Percentiles rank a stretch among this genome's conserved stretches.
phyloP scores from a whole-genome alignment of 2,888 invertebrate species.

The Lepidochrysops patricia region DNA sequence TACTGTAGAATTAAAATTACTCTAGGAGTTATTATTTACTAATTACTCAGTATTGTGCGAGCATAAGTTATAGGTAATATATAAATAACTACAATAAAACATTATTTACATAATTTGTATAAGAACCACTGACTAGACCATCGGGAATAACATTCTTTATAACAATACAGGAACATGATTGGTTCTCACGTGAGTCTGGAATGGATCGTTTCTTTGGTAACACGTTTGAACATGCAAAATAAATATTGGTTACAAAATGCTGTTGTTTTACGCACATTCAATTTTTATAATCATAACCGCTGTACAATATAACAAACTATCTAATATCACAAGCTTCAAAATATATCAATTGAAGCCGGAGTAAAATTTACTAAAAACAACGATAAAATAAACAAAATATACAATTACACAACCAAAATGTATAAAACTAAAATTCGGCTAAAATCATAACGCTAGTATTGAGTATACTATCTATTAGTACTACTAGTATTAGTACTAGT shows the following conservation, averaged over 20 bases:
- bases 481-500: no score
- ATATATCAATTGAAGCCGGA: slow-evolving; percentile 46
- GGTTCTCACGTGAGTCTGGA: slow-evolving; percentile 35
- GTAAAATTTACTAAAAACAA: slow-evolving; percentile 67
- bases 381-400: slow-evolving; percentile 64
- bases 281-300: slow-evolving; percentile 5
- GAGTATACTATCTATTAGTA: background rate
- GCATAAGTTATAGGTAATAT: slow-evolving; percentile 40
- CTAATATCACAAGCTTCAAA: slow-evolving; percentile 64
- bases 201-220: slow-evolving; percentile 66
- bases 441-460: slow-evolving; percentile 23
- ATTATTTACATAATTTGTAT: slow-evolving; percentile 41
- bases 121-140: slow-evolving; percentile 66
- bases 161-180: slow-evolving; percentile 46
- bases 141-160: slow-evolving; percentile 32
- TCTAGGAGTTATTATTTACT: slow-evolving; percentile 28
- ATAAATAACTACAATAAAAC: slow-evolving; percentile 49
- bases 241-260: slow-evolving; percentile 12
- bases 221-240: slow-evolving; percentile 50
- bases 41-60: slow-evolving; percentile 56
- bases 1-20: background rate
- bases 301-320: slow-evolving; percentile 39
- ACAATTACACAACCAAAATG: slow-evolving; percentile 43
- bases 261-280: slow-evolving; percentile 8
- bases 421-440: slow-evolving; percentile 39